phyloP scores from a whole-genome alignment of 1,140 invertebrate genomes.

The Drosophila auraria region DNA sequence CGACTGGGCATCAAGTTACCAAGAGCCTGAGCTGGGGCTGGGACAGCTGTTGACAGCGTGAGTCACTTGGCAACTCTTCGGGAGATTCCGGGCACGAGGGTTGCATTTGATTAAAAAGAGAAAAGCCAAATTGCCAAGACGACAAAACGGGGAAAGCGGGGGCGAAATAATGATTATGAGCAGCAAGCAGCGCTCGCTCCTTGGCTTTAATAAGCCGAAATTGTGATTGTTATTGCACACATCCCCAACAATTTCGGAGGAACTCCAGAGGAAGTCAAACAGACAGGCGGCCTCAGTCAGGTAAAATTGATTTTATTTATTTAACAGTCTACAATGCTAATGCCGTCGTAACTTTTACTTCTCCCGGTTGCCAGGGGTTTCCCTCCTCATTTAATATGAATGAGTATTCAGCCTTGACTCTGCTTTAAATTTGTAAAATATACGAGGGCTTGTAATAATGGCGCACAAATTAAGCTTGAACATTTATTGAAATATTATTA shows the following conservation, averaged over 20 bases:
- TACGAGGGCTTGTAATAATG: constrained; percentile 26
- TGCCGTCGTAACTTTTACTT: constrained; percentile 52
- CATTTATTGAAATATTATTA: constrained; percentile 77
- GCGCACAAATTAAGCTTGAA: constrained; percentile 46
- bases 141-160: neutral
- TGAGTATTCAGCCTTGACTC: constrained; percentile 31
- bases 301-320: constrained; percentile 81
- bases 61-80: constrained; percentile 36
- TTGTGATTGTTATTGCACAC: constrained; percentile 73
- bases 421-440: constrained; percentile 17
- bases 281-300: constrained; percentile 35
- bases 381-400: constrained; percentile 68
- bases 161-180: neutral
- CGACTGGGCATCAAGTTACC: constrained; percentile 46
- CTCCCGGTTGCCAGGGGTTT: constrained; percentile 34
- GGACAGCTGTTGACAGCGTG: constrained; percentile 46
- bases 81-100: constrained; percentile 2
- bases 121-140: constrained; percentile 36
- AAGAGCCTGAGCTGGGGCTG: neutral
- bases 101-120: constrained; percentile 48
- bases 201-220: constrained; percentile 47
- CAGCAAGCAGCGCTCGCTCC: neutral
- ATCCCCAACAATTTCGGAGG: constrained; percentile 3
- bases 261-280: constrained; percentile 14
- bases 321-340: constrained; percentile 68